Evolutionary conservation across 1,140 invertebrate genomes (phyloP), one percentile per base, ranked within the genome.

Genomic region (Hylaeus volcanicus): DNA sequence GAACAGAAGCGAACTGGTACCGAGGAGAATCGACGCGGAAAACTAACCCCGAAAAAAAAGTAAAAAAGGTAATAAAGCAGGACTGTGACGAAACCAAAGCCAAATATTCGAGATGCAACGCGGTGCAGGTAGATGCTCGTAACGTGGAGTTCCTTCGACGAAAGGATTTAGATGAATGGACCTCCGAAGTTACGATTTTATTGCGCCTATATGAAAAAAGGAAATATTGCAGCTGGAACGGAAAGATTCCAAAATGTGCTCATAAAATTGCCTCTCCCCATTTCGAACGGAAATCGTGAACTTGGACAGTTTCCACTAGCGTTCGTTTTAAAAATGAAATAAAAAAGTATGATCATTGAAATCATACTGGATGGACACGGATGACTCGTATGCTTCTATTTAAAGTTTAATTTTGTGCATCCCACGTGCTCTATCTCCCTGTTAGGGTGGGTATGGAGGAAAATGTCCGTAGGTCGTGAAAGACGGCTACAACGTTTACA

Each of bases 11-110:
- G 11, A 43, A 74, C 79, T 73, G 61, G 63, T 56, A 66, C 55
- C 72, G 68, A 37, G 55, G 58, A 73, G 61, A 73, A 60, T 70
- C 74, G 75, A n/a, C 61, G 12, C 11, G 43, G 75, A 60, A 72
- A 72, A 72, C 74, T 56, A 12, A 9, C 11, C 63, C 45, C 0
- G 70, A 66, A 77, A 82, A 83, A 82, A 73, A 48, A 26, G 26
- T 87, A 73, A 85, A 85, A 87, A 87, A 65, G 81, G 74, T 39
- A 88, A 74, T 88, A 88, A 88, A 88, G 79, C 61, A 45, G 14
- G 39, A 37, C 37, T 8, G 77, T 39, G 56, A 26, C 65, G 55
- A 48, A 6, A 64, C 60, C 73, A 51, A 51, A 65, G 45, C 37
- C 45, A 63, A 72, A 85, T 63, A 45, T 87, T 55, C 60, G 8